Evolutionary conservation across 1,140 invertebrate species (phyloP).

Genomic region (Choristoneura fumiferana): DNA sequence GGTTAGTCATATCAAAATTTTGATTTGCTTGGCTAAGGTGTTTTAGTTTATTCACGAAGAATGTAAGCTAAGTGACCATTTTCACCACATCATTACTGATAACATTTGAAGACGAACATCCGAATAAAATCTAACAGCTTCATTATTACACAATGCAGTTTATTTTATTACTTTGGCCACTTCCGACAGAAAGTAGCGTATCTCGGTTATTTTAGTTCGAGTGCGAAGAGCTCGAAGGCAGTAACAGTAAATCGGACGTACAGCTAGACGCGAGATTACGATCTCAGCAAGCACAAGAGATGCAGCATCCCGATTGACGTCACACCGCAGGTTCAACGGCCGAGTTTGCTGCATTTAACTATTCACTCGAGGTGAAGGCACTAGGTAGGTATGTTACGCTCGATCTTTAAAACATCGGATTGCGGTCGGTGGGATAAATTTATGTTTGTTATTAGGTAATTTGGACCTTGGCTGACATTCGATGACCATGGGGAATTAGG

Average conservation of each 20-base stretch:
- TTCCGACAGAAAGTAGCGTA: conserved; percentile 1
- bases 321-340: conserved; percentile 4
- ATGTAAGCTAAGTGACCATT: too few species aligned
- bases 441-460: conserved; percentile 16
- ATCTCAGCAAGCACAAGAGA: conserved; percentile 6
- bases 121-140: not conserved
- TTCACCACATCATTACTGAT: too few species aligned
- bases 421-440: not conserved
- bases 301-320: conserved; percentile 12
- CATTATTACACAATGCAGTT: not conserved
- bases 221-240: conserved; percentile 9
- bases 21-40: too few species aligned
- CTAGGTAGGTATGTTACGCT: not conserved
- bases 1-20: not conserved
- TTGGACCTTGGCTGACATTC: conserved; percentile 14
- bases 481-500: conserved; percentile 14
- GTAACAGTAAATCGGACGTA: conserved; percentile 15
- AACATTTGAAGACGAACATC: too few species aligned
- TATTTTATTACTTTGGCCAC: not conserved
- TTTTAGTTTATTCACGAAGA: too few species aligned
- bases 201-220: conserved; percentile 4
- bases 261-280: conserved; percentile 16
- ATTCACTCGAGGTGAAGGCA: conserved; percentile 16
- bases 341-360: conserved; percentile 15
- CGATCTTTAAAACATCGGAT: conserved; percentile 12